A percentile compares a stretch with the other conserved stretches of the same genome.
These are phyloP conservation scores for Agonum fuliginosum DNA, from an alignment of 2,888 invertebrate genomes.

Conservation along the genomic window DNA sequence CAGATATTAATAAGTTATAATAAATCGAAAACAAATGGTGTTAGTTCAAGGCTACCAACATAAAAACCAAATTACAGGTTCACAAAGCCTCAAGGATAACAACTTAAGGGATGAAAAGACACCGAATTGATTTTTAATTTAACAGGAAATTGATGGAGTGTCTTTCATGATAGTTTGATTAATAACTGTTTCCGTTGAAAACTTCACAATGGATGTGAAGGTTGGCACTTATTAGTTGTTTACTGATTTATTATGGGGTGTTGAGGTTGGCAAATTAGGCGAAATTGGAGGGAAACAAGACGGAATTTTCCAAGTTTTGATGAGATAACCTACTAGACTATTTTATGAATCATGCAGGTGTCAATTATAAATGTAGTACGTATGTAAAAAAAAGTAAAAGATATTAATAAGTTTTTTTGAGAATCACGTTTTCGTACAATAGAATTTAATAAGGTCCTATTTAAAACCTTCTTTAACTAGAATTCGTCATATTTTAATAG, in stretches of 20 bases:
- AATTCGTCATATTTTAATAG: too few relatives aligned
- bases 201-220: background rate
- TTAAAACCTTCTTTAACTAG: too few relatives aligned
- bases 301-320: background rate
- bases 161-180: slow-evolving; percentile 28
- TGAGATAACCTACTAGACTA: background rate
- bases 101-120: slow-evolving; percentile 14
- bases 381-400: too few relatives aligned
- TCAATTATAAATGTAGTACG: too few relatives aligned
- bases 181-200: background rate
- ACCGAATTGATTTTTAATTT: slow-evolving; percentile 21
- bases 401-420: too few relatives aligned
- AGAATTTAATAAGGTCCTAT: too few relatives aligned
- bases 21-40: slow-evolving; percentile 10
- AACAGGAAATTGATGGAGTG: slow-evolving; percentile 18
- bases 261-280: background rate
- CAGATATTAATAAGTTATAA: slow-evolving; percentile 15
- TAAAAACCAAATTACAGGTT: slow-evolving; percentile 10
- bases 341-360: too few relatives aligned
- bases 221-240: slow-evolving; percentile 12
- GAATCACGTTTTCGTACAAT: too few relatives aligned
- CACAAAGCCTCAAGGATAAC: slow-evolving; percentile 1
- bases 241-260: background rate
- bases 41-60: slow-evolving; percentile 18
- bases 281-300: slow-evolving; percentile 18